Percentiles rank a stretch among this genome's conserved stretches.
These are phyloP conservation scores for Holocentrus rufus DNA, from an alignment of 2,797 vertebrate genomes.

Conservation along the genomic window DNA sequence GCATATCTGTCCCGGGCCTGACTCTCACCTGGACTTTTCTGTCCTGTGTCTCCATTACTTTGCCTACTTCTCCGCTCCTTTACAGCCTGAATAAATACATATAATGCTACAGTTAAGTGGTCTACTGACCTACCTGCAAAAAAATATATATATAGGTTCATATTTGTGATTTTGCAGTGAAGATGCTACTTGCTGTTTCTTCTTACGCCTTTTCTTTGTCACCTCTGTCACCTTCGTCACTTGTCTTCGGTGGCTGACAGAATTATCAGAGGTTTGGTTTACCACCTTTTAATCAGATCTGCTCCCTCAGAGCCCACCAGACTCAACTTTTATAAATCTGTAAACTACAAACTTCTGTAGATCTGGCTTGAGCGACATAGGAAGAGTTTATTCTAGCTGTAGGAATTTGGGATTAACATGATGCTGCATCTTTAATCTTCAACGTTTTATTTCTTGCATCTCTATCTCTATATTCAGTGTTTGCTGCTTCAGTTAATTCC, in stretches of 20 bases:
- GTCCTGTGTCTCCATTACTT: too few species aligned
- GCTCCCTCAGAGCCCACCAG: neutral
- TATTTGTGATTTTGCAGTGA: neutral
- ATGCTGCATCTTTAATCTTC: neutral
- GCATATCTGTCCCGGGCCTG: too few species aligned
- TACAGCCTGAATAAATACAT: too few species aligned
- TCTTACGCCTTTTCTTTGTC: neutral
- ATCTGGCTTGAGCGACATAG: neutral
- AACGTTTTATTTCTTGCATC: neutral
- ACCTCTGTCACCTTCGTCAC: neutral
- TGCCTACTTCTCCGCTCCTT: too few species aligned
- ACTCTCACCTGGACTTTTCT: too few species aligned
- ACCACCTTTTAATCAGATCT: neutral
- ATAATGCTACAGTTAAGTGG: too few species aligned
- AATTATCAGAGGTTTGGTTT: neutral
- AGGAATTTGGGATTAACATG: neutral
- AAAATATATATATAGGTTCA: neutral
- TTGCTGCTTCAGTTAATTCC: neutral
- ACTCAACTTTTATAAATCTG: constrained; percentile 1
- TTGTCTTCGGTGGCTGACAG: neutral
- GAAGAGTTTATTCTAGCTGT: neutral
- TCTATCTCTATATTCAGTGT: too few species aligned
- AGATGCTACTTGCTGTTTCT: neutral
- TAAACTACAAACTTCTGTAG: neutral
- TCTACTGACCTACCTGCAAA: too few species aligned